Base-by-base conservation (phyloP, 64 coral and sea anemone genomes). In the Montipora capricornis region DNA sequence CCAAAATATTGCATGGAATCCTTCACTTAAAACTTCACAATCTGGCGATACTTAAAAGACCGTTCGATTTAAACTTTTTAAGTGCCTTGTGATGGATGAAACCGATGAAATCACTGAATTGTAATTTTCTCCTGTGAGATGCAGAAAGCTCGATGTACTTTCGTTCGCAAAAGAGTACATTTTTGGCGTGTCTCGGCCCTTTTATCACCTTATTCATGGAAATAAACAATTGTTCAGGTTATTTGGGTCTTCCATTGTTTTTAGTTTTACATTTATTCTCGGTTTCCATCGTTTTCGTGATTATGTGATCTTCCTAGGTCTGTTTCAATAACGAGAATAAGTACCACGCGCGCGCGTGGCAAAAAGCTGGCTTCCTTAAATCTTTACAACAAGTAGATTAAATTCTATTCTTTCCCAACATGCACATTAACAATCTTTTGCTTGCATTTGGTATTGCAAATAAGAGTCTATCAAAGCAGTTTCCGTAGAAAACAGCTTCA, bases 181-280 rank as follows among this genome's bases (percentile, higher is more conserved):
- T 37, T 77, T 57, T 57, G 6, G 4, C 9, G 4, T 57, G 11
- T 57, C 11, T 57, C 53, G 11, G 53, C 37, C 37, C 37, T 37
- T 37, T 37, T 37, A 37, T 37, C 37, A 37, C 37, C 1, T 37
- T 37, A 37, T 37, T 37, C 37, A 37, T 37, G 37, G 37, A 37
- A 37, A 37, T 37, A 37, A 37, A 37, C 37, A 37, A 37, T 37
- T 37, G 37, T 37, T 37, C 37, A 37, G 37, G 37, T 2, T 37
- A 37, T 37, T 37, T 10, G 64, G 44, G 8, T 73, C n/a, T 49
- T 86, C 44, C 17, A 17, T 49, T 4, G 17, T 17, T 44, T 20
- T 82, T 61, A 49, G n/a, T 47, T 73, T 19, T 50, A 20, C 70
- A 86, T 86, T 86, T 73, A 10, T 71, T 73, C 49, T 86, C 61